phyloP scores from a whole-genome alignment of 2,888 invertebrate genomes.

The Epiblema foenella region DNA sequence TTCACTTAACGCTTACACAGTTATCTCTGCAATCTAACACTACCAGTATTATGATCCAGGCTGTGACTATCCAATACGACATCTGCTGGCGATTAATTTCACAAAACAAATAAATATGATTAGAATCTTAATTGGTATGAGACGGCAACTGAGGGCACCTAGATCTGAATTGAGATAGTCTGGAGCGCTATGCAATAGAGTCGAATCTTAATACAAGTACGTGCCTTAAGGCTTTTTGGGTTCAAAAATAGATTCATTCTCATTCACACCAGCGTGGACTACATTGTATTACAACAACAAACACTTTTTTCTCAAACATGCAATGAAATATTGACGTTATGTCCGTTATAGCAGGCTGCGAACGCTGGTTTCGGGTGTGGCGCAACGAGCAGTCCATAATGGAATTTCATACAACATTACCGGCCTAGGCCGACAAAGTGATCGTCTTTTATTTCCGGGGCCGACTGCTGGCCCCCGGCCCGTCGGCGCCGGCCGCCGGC shows the following conservation, averaged over 20 bases:
- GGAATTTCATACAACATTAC: too few relatives aligned
- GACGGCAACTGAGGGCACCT: conserved; percentile 25
- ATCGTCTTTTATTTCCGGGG: too few relatives aligned
- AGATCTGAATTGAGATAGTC: conserved; percentile 7
- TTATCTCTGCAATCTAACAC: conserved; percentile 18
- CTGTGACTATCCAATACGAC: conserved; percentile 56
- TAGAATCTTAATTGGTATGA: conserved; percentile 43
- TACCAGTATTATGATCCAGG: conserved; percentile 40
- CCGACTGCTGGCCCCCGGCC: too few relatives aligned
- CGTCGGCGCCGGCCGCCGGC: too few relatives aligned
- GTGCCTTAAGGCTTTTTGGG: background rate
- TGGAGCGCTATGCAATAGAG: background rate
- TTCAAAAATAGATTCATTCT: conserved; percentile 15
- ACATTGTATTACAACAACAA: too few relatives aligned
- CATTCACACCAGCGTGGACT: conserved; percentile 33
- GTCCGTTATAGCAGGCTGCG: too few relatives aligned
- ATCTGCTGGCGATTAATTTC: conserved; percentile 55
- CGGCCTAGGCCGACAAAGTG: too few relatives aligned
- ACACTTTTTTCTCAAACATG: too few relatives aligned
- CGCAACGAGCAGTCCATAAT: too few relatives aligned
- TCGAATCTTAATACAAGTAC: background rate
- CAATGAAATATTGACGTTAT: too few relatives aligned
- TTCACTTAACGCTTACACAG: conserved; percentile 1
- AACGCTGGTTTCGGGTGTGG: too few relatives aligned
- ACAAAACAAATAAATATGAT: conserved; percentile 50